Base-by-base conservation (phyloP, 2,888 invertebrate species). In the Epistrophe grossulariae region DNA sequence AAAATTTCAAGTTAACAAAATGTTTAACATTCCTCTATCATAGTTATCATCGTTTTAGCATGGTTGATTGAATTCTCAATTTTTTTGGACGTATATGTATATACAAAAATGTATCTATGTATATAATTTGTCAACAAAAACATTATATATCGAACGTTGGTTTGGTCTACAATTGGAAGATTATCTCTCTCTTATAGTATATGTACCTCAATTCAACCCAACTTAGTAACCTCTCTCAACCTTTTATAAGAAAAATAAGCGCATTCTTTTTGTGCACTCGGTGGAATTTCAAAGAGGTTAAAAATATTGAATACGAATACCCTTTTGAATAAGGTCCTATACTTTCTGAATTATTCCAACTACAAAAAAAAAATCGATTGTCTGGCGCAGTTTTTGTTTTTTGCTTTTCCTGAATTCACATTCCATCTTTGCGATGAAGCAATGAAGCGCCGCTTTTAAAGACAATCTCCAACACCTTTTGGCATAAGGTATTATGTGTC, bases 401-500 rank as follows among this genome's bases (percentile, higher is more conserved):
- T 50, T 50, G 7, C 43, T 31, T 40, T 17, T 73, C 50, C 62
- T 10, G 60, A 85, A 82, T 79, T 74, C 79, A 52, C 80, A 84
- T 79, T 70, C 84, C 80, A 79, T 76, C 74, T 73, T 38, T 88
- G 88, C 79, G 88, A 76, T 76, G 84, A 79, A 88, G 88, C 82
- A 89, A 88, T 84, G 89, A 90, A 91, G 92, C 92, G 91, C 92
- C 92, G 92, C 92, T 92, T 89, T 92, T 91, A 92, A 88, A 91
- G 92, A 92, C 92, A 92, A 92, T 92, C 92, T 91, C 91, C 92
- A 91, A 92, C 92, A 92, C 92, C 92, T 92, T 89, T 89, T 88
- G 89, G 50, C 68, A 68, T 35, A 82, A 85, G 81, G 60, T 79
- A 83, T 79, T 79, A 83, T 79, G 70, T 87, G 74, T 79, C 87